phyloP scores from a whole-genome alignment of 2,888 invertebrate genomes.

The Boloria euphrosyne region DNA sequence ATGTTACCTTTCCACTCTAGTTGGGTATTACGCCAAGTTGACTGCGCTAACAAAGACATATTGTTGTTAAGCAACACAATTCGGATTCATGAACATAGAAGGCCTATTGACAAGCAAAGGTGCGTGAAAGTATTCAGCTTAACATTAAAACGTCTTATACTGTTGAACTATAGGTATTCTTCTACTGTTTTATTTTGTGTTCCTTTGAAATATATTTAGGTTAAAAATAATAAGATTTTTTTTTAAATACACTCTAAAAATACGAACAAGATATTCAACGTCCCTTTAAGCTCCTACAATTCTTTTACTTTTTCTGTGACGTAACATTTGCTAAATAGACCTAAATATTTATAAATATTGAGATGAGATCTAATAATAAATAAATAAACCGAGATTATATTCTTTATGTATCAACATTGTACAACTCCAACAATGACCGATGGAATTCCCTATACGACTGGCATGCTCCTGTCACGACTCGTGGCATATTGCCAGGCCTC shows the following conservation, averaged over 20 bases:
- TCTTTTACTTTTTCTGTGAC: no score
- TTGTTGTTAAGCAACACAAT: slow-evolving; percentile 56
- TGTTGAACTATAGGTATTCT: not conserved
- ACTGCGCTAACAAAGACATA: slow-evolving; percentile 61
- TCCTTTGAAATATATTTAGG: not conserved
- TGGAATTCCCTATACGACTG: not conserved
- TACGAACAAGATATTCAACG: no score
- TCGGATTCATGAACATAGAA: slow-evolving; percentile 48
- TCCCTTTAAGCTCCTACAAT: no score
- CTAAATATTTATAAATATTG: no score
- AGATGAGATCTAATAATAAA: not conserved
- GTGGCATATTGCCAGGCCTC: slow-evolving; percentile 28
- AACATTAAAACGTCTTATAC: not conserved
- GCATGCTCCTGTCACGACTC: slow-evolving; percentile 23
- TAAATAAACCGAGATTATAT: not conserved
- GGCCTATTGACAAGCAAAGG: slow-evolving; percentile 21
- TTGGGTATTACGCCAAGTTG: slow-evolving; percentile 72
- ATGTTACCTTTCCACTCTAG: slow-evolving; percentile 63
- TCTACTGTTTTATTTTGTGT: not conserved
- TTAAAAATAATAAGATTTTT: no score
- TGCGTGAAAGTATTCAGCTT: slow-evolving; percentile 21
- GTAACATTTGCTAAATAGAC: no score
- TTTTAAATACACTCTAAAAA: no score
- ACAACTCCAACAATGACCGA: not conserved
- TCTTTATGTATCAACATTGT: slow-evolving; percentile 1